A percentile compares a stretch with the other conserved stretches of the same genome.
Evolutionary conservation across 37 sponge, comb jelly and placozoan genomes (phyloP).

Genomic region (Cladorhizidae sp.): DNA sequence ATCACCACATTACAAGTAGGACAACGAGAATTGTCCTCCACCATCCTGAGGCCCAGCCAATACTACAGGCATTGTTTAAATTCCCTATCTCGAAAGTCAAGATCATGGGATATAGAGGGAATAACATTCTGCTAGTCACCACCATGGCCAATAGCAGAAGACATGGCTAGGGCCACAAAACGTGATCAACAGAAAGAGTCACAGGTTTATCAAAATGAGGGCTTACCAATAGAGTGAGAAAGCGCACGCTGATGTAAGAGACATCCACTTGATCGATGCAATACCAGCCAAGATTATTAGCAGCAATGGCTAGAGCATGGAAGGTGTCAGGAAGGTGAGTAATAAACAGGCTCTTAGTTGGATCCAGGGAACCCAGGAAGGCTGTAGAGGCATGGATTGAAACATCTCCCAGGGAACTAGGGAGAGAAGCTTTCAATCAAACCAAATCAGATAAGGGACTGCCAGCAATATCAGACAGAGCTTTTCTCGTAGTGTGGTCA

Average conservation of each 20-base stretch:
- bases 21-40: neutral
- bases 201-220: neutral
- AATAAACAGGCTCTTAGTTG: neutral
- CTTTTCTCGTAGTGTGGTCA: neutral
- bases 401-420: neutral
- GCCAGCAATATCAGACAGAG: neutral
- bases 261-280: neutral
- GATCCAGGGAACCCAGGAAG: neutral
- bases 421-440: constrained; percentile 1
- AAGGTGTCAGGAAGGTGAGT: neutral
- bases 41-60: neutral
- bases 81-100: neutral
- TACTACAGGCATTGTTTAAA: neutral
- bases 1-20: neutral
- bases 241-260: neutral
- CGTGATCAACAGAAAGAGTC: neutral
- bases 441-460: neutral
- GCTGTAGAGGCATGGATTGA: neutral
- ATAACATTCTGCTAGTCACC: too few species aligned
- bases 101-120: neutral
- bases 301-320: neutral
- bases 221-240: neutral
- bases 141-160: too few species aligned
- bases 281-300: neutral
- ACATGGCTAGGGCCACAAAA: too few species aligned